Conservation (phyloP, 2,113 vertebrate species). For the Abramis brama region DNA sequence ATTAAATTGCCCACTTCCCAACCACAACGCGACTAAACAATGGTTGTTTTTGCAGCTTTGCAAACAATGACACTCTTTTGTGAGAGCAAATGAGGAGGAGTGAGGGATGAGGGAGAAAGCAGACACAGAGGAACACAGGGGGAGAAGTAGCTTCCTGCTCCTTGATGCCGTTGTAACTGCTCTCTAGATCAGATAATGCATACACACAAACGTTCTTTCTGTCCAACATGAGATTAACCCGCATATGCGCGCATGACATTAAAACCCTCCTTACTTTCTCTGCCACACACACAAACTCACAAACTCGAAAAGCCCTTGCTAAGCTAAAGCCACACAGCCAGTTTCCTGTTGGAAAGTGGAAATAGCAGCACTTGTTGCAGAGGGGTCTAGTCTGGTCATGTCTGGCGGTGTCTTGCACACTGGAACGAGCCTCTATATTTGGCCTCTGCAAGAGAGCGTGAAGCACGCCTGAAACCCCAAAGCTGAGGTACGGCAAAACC, state of each 20-base stretch:
- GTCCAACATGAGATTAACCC: neutral
- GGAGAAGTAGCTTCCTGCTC: slow-evolving; percentile 47
- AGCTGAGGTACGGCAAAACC: slow-evolving; percentile 63
- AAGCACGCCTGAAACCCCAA: slow-evolving; percentile 73
- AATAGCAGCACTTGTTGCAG: slow-evolving; percentile 51
- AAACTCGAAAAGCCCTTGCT: slow-evolving; percentile 29
- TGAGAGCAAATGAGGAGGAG: neutral
- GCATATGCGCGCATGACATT: neutral
- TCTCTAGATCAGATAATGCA: slow-evolving; percentile 43
- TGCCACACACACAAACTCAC: slow-evolving; percentile 19
- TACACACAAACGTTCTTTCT: slow-evolving; percentile 22
- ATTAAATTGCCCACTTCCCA: slow-evolving; percentile 14
- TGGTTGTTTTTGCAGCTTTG: slow-evolving; percentile 25
- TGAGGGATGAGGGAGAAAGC: neutral
- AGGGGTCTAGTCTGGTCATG: slow-evolving; percentile 50
- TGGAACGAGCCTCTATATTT: slow-evolving; percentile 56
- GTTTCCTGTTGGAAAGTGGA: slow-evolving; percentile 54
- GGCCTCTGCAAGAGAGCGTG: slow-evolving; percentile 51
- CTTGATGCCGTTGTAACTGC: slow-evolving; percentile 35
- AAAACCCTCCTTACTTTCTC: slow-evolving; percentile 19
- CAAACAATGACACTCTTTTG: slow-evolving; percentile 35
- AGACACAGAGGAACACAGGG: slow-evolving; percentile 39
- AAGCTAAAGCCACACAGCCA: slow-evolving; percentile 50
- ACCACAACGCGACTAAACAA: slow-evolving; percentile 8
- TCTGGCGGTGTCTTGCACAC: slow-evolving; percentile 40